These are phyloP conservation scores for Cynaeus angustus DNA, from an alignment of 2,888 invertebrate genomes.

Conservation along the genomic window DNA sequence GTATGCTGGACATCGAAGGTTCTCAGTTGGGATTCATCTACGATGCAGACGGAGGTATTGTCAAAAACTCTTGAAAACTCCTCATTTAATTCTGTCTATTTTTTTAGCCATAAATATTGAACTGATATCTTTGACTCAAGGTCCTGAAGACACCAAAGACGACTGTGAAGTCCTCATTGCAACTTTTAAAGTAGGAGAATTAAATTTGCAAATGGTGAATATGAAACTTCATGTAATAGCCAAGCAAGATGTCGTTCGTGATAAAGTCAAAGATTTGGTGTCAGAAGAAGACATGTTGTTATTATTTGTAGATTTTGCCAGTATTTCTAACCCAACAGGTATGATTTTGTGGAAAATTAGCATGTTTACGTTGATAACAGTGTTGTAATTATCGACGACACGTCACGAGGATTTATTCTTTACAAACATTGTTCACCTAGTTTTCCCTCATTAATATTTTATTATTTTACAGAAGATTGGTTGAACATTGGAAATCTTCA, in stretches of 20 bases:
- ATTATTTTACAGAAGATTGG: slow-evolving; percentile 55
- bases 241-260: slow-evolving; percentile 52
- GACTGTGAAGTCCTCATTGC: slow-evolving; percentile 65
- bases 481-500: slow-evolving; percentile 61
- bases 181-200: slow-evolving; percentile 74
- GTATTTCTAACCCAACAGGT: slow-evolving; percentile 58
- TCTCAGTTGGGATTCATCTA: slow-evolving; percentile 71
- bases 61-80: neutral
- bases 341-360: slow-evolving; percentile 28
- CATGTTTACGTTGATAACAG: slow-evolving; percentile 4
- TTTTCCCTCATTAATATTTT: neutral
- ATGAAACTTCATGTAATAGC: slow-evolving; percentile 57
- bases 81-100: neutral
- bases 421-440: slow-evolving; percentile 5
- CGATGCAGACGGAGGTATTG: slow-evolving; percentile 67
- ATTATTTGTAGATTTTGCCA: slow-evolving; percentile 67
- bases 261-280: slow-evolving; percentile 60
- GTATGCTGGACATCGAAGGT: slow-evolving; percentile 67
- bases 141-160: slow-evolving; percentile 57
- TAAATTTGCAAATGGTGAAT: slow-evolving; percentile 73
- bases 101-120: slow-evolving; percentile 58
- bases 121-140: slow-evolving; percentile 60
- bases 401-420: neutral
- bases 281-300: slow-evolving; percentile 63
- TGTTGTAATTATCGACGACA: slow-evolving; percentile 27